Evolutionary conservation across 2,797 vertebrate species (phyloP).

Genomic region (Numenius phaeopus): DNA sequence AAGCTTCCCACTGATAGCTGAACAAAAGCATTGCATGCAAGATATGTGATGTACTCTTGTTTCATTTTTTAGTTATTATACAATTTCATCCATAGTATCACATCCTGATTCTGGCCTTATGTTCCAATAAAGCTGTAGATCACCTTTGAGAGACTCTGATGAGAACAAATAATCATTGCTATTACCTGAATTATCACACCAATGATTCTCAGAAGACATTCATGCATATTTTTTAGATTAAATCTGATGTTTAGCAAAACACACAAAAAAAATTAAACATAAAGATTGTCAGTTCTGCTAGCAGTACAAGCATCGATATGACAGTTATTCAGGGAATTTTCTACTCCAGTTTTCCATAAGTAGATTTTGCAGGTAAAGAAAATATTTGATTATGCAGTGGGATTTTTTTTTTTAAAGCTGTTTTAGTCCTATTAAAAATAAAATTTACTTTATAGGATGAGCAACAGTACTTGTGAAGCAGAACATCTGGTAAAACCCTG

Average conservation of each 20-base stretch:
- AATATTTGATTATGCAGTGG: not conserved
- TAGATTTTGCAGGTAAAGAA: not conserved
- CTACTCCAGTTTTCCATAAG: not conserved
- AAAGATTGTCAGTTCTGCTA: not conserved
- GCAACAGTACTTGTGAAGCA: not conserved
- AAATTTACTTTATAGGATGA: not conserved
- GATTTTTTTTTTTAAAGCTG: not conserved
- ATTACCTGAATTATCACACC: not conserved
- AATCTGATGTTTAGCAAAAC: not conserved
- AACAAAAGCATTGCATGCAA: not conserved
- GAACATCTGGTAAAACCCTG: conserved; percentile 26
- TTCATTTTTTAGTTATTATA: not conserved
- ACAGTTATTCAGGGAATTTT: not conserved
- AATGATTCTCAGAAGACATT: not conserved
- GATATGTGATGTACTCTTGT: not conserved
- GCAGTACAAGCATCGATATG: not conserved
- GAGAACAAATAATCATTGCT: not conserved
- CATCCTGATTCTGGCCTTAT: not conserved
- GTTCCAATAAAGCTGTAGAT: not conserved
- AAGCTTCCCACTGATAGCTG: not conserved
- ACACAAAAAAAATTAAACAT: not conserved
- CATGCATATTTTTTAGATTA: not conserved
- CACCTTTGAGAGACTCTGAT: not conserved
- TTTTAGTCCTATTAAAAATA: not conserved
- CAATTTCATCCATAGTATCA: not conserved